Evolutionary conservation across 2,888 invertebrate species (phyloP).

Genomic region (Piscicola geometra): DNA sequence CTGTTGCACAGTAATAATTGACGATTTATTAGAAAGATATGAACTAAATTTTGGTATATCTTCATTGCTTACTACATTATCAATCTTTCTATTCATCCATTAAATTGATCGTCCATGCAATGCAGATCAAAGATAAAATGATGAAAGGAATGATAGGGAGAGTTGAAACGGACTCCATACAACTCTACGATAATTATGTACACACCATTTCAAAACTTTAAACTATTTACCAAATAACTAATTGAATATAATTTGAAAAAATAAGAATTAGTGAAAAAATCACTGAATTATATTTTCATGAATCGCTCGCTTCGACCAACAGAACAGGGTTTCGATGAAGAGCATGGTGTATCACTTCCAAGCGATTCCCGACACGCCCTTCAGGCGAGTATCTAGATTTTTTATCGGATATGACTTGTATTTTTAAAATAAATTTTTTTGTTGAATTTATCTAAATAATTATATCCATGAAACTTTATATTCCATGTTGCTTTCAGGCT

Average conservation of each 20-base stretch:
- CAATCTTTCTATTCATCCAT: background rate
- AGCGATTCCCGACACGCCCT: conserved; percentile 77
- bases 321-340: conserved; percentile 77
- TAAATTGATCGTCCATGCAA: background rate
- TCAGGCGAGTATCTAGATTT: conserved; percentile 58
- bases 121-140: conserved; percentile 46
- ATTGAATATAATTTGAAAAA: too few relatives aligned
- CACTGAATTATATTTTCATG: too few relatives aligned
- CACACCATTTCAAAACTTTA: too few relatives aligned
- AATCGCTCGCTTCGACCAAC: too few relatives aligned
- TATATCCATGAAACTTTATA: background rate
- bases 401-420: too few relatives aligned
- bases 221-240: too few relatives aligned
- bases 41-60: background rate
- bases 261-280: too few relatives aligned
- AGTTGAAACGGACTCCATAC: conserved; percentile 43
- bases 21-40: too few relatives aligned
- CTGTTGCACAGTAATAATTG: too few relatives aligned
- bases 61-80: background rate
- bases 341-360: conserved; percentile 77
- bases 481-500: conserved; percentile 6
- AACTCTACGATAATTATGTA: conserved; percentile 48
- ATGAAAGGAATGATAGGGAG: conserved; percentile 42
- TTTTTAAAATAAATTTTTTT: too few relatives aligned
- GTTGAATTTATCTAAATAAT: too few relatives aligned